Conservation (phyloP, 1,140 invertebrate genomes). For the Trachymyrmex septentrionalis region DNA sequence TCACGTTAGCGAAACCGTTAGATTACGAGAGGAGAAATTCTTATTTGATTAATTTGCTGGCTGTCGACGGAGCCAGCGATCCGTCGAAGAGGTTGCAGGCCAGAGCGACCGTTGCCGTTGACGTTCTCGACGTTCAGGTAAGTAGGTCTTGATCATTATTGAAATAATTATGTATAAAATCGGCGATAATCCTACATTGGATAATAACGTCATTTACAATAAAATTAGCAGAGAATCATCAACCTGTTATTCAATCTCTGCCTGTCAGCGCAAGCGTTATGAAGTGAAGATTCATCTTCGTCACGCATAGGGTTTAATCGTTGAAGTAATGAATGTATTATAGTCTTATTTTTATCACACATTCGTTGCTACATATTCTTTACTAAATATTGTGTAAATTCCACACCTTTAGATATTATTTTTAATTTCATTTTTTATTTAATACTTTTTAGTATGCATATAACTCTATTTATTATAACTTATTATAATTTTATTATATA, state of each 20-base stretch:
- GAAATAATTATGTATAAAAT: conserved; percentile 53
- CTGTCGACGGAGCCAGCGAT: conserved; percentile 89
- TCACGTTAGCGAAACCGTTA: conserved; percentile 89
- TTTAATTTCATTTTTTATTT: background rate
- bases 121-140: conserved; percentile 91
- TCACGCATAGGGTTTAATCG: background rate
- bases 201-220: conserved; percentile 47
- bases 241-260: conserved; percentile 56
- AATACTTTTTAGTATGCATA: background rate
- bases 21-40: conserved; percentile 92
- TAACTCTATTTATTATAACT: too few species aligned
- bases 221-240: conserved; percentile 44
- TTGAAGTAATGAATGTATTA: background rate
- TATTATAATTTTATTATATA: too few species aligned
- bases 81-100: conserved; percentile 88
- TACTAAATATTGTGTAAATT: background rate
- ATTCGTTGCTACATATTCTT: background rate
- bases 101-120: conserved; percentile 91
- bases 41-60: conserved; percentile 90
- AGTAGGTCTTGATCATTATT: conserved; percentile 67
- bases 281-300: background rate
- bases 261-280: conserved; percentile 25
- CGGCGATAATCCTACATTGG: conserved; percentile 34
- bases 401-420: background rate
- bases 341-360: background rate